phyloP scores from a whole-genome alignment of 2,113 vertebrate genomes.

The Myodes glareolus region DNA sequence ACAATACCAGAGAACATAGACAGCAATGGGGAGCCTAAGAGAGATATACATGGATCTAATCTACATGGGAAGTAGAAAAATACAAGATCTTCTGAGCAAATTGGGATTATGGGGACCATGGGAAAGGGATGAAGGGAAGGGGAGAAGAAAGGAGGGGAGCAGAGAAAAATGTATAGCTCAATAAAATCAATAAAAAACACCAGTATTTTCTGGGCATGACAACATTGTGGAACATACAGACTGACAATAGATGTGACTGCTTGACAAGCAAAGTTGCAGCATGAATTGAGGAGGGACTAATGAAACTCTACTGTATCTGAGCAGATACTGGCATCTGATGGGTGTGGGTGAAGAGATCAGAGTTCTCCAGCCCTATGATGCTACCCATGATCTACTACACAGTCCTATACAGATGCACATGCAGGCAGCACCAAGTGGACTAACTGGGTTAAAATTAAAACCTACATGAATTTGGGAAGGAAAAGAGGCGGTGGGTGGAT shows the following conservation, averaged over 20 bases:
- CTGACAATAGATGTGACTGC: not conserved
- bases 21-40: too few relatives aligned
- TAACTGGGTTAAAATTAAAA: not conserved
- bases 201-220: not conserved
- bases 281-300: not conserved
- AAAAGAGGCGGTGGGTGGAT: too few relatives aligned
- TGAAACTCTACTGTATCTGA: not conserved
- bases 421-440: not conserved
- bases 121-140: too few relatives aligned
- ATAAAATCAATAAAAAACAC: too few relatives aligned
- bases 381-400: not conserved
- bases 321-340: too few relatives aligned
- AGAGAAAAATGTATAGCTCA: too few relatives aligned
- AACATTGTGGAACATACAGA: not conserved
- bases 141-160: too few relatives aligned
- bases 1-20: too few relatives aligned
- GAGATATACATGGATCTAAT: too few relatives aligned
- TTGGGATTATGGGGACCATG: too few relatives aligned
- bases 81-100: too few relatives aligned
- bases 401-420: not conserved
- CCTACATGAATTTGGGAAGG: not conserved
- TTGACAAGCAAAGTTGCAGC: not conserved
- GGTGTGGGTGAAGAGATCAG: not conserved
- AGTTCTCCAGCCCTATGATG: not conserved
- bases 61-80: too few relatives aligned